Evolutionary conservation across 2,113 vertebrate genomes (phyloP).

Genomic region (Phyllopteryx taeniolatus): DNA sequence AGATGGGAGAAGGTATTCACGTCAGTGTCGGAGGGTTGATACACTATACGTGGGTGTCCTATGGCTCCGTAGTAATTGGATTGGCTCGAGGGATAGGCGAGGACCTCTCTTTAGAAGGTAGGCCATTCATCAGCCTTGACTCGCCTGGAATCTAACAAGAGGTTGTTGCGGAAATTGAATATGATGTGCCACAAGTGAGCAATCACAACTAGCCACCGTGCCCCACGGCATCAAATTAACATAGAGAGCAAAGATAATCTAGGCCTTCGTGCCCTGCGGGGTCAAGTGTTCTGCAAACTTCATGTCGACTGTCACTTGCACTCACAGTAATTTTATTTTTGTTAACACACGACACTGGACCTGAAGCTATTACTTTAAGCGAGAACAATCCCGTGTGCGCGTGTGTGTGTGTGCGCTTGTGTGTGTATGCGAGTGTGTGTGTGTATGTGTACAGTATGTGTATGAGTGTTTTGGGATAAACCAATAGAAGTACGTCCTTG

Average conservation of each 20-base stretch:
- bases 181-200: slow-evolving; percentile 65
- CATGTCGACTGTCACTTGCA: slow-evolving; percentile 53
- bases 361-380: slow-evolving; percentile 24
- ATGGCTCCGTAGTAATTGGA: slow-evolving; percentile 59
- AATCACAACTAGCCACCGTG: slow-evolving; percentile 51
- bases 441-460: neutral
- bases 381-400: slow-evolving; percentile 12
- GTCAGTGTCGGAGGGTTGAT: slow-evolving; percentile 43
- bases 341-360: slow-evolving; percentile 27
- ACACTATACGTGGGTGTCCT: slow-evolving; percentile 39
- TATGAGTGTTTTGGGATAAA: slow-evolving; percentile 1
- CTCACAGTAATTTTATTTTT: slow-evolving; percentile 56
- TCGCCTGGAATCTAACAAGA: slow-evolving; percentile 59
- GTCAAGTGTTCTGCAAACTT: slow-evolving; percentile 57
- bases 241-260: slow-evolving; percentile 63
- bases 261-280: slow-evolving; percentile 40
- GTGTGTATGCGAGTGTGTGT: neutral
- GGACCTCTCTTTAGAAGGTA: slow-evolving; percentile 53
- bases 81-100: slow-evolving; percentile 57
- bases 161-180: slow-evolving; percentile 69
- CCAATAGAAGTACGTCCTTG: neutral
- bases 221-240: slow-evolving; percentile 64
- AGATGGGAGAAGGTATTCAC: slow-evolving; percentile 48
- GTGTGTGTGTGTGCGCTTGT: neutral
- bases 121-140: slow-evolving; percentile 61